Base-by-base conservation (phyloP, 1,140 invertebrate genomes). In the Lucilia sericata region DNA sequence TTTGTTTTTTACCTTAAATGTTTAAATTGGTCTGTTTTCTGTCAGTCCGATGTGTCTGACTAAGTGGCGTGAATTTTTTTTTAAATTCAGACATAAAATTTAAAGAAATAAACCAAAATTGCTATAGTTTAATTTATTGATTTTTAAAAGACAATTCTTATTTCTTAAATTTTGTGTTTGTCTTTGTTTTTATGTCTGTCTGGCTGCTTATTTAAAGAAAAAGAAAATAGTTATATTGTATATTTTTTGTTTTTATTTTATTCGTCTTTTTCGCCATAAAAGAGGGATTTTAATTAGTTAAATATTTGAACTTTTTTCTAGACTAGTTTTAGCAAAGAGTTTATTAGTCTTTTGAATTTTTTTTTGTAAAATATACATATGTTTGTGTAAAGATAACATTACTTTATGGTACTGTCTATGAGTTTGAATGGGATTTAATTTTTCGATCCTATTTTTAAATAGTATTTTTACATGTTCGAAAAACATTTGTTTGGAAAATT, bases 401-500 rank as follows among this genome's bases (percentile, higher is more conserved):
- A 13, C 0, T 55, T 55, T 55, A 55, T 8, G 14, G 5, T 7
- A 17, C 51, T 55, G 51, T n/a, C 17, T 55, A 14, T 10, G 12
- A 12, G 17, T 55, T 55, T 55, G 12, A 17, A 55, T n/a, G 51
- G 12, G 51, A 55, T 55, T 55, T 30, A 1, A 30, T 30, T 30
- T 30, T 55, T 55, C 17, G 12, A 55, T 1, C 12, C 8, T 55
- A 55, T 55, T 55, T 55, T 55, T 55, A 55, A 55, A 55, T 55
- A n/a, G 51, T 14, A 55, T 55, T 55, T n/a, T 70, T 70, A 70
- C 65, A 70, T 70, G 65, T 70, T 70, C 21, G 7, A 9, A n/a
- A 70, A 5, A 70, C 65, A 70, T 70, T 70, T 25, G 21, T n/a
- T 70, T 70, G n/a, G 65, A 70, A 70, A 70, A 25, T 70, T 25